These are phyloP conservation scores for Microctonus hyperodae DNA, from an alignment of 2,888 invertebrate genomes.

Conservation along the genomic window DNA sequence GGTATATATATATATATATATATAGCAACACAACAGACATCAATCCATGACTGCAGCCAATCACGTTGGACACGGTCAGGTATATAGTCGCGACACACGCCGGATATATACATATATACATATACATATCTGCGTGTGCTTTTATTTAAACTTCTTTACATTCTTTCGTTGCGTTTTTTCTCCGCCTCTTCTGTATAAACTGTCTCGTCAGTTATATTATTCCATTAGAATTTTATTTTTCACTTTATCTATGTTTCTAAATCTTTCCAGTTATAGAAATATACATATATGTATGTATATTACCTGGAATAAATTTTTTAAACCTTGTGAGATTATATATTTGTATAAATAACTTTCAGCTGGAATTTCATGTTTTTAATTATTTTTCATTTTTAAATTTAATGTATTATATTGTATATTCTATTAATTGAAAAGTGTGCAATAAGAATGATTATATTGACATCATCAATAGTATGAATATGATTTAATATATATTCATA, in stretches of 20 bases:
- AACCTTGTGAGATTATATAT: too few relatives aligned
- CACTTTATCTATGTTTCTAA: background rate
- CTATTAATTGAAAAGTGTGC: too few relatives aligned
- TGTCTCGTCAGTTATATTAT: slow-evolving; percentile 8
- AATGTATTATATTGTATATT: too few relatives aligned
- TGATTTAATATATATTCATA: slow-evolving; percentile 1
- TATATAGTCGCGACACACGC: slow-evolving; percentile 10
- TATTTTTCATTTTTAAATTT: too few relatives aligned
- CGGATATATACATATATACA: slow-evolving; percentile 11
- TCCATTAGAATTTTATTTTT: background rate
- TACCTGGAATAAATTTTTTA: too few relatives aligned
- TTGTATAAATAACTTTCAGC: too few relatives aligned
- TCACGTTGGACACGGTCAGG: slow-evolving; percentile 21
- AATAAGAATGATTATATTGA: slow-evolving; percentile 1
- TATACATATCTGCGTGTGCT: background rate
- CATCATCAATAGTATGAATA: background rate
- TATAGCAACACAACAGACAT: slow-evolving; percentile 11
- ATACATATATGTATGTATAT: too few relatives aligned
- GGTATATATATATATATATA: too few relatives aligned
- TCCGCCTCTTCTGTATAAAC: background rate
- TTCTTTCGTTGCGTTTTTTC: background rate
- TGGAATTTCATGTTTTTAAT: too few relatives aligned
- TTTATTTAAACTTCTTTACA: slow-evolving; percentile 8
- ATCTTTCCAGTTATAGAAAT: background rate
- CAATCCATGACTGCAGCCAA: slow-evolving; percentile 13